Conservation (phyloP, 2,797 vertebrate genomes). For the Mormyrus hasselquistii region DNA sequence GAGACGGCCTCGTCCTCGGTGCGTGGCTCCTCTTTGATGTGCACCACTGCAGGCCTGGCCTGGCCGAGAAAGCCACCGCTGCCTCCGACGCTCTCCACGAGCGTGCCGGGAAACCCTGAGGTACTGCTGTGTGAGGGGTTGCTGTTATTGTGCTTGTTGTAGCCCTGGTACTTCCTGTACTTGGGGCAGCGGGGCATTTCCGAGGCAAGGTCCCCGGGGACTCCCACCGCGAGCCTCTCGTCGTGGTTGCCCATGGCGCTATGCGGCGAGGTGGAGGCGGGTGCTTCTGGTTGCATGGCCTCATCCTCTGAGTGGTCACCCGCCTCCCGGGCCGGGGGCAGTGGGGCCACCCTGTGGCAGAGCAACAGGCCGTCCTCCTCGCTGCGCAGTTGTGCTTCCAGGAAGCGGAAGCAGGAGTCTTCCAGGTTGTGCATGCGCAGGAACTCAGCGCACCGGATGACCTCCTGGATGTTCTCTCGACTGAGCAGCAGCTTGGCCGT, state of each 20-base stretch:
- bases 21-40: slow-evolving; percentile 89
- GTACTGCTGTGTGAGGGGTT: slow-evolving; percentile 90
- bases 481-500: slow-evolving; percentile 98
- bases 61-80: slow-evolving; percentile 45
- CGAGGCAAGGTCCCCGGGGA: slow-evolving; percentile 64
- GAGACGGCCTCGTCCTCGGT: slow-evolving; percentile 81
- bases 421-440: slow-evolving; percentile 99
- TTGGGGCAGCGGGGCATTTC: slow-evolving; percentile 86
- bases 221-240: slow-evolving; percentile 60
- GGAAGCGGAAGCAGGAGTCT: slow-evolving; percentile 98
- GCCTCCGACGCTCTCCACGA: slow-evolving; percentile 68
- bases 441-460: slow-evolving; percentile 96
- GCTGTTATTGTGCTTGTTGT: slow-evolving; percentile 95
- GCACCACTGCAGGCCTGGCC: slow-evolving; percentile 53
- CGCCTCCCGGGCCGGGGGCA: slow-evolving; percentile 45
- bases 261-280: slow-evolving; percentile 68
- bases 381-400: slow-evolving; percentile 90
- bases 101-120: slow-evolving; percentile 99
- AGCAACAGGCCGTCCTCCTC: slow-evolving; percentile 81
- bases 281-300: slow-evolving; percentile 78
- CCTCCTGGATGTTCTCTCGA: slow-evolving; percentile 98
- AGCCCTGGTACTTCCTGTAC: slow-evolving; percentile 99
- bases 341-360: slow-evolving; percentile 73
- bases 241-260: slow-evolving; percentile 68
- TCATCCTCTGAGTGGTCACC: slow-evolving; percentile 78